phyloP scores from a whole-genome alignment of 2,888 invertebrate species.

The Hypomecis punctinalis region DNA sequence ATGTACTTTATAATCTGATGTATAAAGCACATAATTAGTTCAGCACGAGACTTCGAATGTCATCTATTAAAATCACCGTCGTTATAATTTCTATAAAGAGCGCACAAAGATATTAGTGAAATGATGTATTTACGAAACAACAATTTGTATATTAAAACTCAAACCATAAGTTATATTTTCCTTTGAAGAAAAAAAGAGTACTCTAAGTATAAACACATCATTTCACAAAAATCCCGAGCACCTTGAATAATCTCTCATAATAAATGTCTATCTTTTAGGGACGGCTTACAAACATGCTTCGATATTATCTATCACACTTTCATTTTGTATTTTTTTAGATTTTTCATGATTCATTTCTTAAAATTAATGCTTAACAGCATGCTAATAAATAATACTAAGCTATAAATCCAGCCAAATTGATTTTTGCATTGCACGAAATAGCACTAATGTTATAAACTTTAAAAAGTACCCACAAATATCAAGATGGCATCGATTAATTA shows the following conservation, averaged over 20 bases:
- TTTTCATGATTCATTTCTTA: slow-evolving; percentile 57
- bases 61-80: slow-evolving; percentile 47
- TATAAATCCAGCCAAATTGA: slow-evolving; percentile 51
- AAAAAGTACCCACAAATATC: slow-evolving; percentile 53
- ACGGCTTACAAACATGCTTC: slow-evolving; percentile 68
- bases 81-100: slow-evolving; percentile 20
- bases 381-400: slow-evolving; percentile 82
- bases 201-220: not conserved
- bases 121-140: slow-evolving; percentile 3
- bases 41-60: slow-evolving; percentile 40
- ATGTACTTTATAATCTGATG: slow-evolving; percentile 17
- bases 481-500: slow-evolving; percentile 62
- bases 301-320: slow-evolving; percentile 65
- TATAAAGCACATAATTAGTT: slow-evolving; percentile 36
- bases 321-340: slow-evolving; percentile 60
- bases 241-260: slow-evolving; percentile 25
- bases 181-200: not conserved
- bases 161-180: not conserved
- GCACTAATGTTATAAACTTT: not conserved
- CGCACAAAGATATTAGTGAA: slow-evolving; percentile 7
- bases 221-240: slow-evolving; percentile 3
- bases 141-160: not conserved
- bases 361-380: slow-evolving; percentile 67
- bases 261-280: slow-evolving; percentile 52
- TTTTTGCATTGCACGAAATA: slow-evolving; percentile 25